A percentile compares a stretch with the other conserved stretches of the same genome.
phyloP scores from a whole-genome alignment of 2,888 invertebrate species.

The Atethmia centrago region DNA sequence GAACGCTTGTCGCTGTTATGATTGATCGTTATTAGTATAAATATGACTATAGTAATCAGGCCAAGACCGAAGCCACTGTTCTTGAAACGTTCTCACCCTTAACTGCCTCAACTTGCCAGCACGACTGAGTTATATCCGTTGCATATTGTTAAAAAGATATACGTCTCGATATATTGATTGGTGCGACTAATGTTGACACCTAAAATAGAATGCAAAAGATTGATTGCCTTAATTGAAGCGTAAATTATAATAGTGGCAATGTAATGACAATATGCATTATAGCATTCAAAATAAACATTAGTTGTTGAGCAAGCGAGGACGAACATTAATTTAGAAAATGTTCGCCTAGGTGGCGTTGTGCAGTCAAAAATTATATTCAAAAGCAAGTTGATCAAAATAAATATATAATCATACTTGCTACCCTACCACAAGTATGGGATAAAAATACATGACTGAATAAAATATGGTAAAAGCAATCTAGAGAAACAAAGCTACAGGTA shows the following conservation, averaged over 20 bases:
- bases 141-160: conserved; percentile 75
- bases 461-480: background rate
- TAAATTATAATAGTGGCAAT: conserved; percentile 52
- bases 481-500: background rate
- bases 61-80: conserved; percentile 80
- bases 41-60: conserved; percentile 83
- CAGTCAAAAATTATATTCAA: background rate
- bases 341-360: background rate
- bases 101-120: conserved; percentile 80
- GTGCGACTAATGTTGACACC: conserved; percentile 49
- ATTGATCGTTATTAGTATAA: conserved; percentile 84
- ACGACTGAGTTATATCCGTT: conserved; percentile 74
- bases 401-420: background rate
- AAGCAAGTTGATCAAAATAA: background rate
- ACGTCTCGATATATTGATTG: conserved; percentile 67
- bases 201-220: conserved; percentile 59
- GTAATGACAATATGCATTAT: conserved; percentile 47
- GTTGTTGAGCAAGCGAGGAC: conserved; percentile 22
- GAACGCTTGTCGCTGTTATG: conserved; percentile 76
- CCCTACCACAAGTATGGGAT: background rate
- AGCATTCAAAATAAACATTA: conserved; percentile 38
- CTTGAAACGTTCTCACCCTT: conserved; percentile 85
- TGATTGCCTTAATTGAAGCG: conserved; percentile 49
- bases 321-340: background rate
- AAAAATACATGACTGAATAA: background rate